A percentile compares a stretch with the other conserved stretches of the same genome.
Conservation (phyloP, 2,797 vertebrate genomes). For the Channa striata region DNA sequence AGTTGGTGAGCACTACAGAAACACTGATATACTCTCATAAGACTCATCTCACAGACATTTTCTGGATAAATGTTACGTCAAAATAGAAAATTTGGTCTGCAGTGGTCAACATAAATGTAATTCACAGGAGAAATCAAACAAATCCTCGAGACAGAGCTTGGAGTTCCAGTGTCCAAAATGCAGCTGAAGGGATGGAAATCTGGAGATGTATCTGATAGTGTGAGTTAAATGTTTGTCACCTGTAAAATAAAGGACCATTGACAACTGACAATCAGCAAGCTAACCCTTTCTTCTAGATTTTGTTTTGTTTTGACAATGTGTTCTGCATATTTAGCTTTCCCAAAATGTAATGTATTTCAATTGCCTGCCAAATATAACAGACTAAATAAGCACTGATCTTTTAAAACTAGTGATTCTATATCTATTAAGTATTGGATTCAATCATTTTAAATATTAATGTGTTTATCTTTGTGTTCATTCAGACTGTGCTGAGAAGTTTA, state of each 20-base stretch:
- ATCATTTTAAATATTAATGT: constrained; percentile 22
- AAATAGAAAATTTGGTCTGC: not conserved
- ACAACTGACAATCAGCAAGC: not conserved
- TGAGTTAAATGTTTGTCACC: constrained; percentile 81
- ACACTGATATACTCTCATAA: not conserved
- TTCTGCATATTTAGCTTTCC: too few species aligned
- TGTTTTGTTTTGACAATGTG: too few species aligned
- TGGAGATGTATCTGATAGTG: constrained; percentile 95
- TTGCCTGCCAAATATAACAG: too few species aligned
- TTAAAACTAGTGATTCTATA: not conserved
- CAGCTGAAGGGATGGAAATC: constrained; percentile 99
- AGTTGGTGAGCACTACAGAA: constrained; percentile 89
- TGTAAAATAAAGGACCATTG: too few species aligned
- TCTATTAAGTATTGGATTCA: not conserved
- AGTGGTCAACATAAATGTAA: constrained; percentile 48
- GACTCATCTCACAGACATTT: constrained; percentile 18
- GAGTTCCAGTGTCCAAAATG: constrained; percentile 96
- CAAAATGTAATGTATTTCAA: too few species aligned
- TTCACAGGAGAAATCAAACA: constrained; percentile 94
- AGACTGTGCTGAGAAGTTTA: constrained; percentile 96
- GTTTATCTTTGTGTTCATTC: constrained; percentile 60
- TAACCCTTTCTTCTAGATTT: too few species aligned
- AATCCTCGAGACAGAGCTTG: constrained; percentile 96
- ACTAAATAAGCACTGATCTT: too few species aligned
- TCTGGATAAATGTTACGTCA: constrained; percentile 8